A percentile compares a stretch with the other conserved stretches of the same genome.
These are phyloP conservation scores for Synaphobranchus kaupii DNA, from an alignment of 2,797 vertebrate genomes.

Conservation along the genomic window DNA sequence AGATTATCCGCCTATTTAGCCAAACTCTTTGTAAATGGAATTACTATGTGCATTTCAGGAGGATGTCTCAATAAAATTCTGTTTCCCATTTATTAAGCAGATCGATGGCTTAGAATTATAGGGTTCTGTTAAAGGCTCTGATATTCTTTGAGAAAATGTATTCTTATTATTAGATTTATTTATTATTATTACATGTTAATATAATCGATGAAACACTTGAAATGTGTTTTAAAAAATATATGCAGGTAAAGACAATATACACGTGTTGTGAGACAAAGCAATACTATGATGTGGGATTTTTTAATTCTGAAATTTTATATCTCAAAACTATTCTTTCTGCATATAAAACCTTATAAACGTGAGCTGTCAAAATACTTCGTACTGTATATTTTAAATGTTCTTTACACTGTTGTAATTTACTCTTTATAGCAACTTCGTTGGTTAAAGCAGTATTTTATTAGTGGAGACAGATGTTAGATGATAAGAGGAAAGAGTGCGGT, in stretches of 20 bases:
- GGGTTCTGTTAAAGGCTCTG: background rate
- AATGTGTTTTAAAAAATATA: too few relatives aligned
- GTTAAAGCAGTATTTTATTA: background rate
- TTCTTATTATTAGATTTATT: background rate
- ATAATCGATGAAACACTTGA: too few relatives aligned
- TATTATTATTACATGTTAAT: background rate
- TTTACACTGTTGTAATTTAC: background rate
- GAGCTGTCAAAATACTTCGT: background rate
- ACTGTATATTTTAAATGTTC: background rate
- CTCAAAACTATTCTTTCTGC: background rate
- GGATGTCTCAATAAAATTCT: background rate
- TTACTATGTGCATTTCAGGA: background rate
- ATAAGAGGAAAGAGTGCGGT: background rate
- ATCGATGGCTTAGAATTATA: background rate
- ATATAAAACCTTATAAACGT: background rate
- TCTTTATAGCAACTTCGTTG: background rate
- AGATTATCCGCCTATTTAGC: background rate
- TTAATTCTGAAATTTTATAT: background rate
- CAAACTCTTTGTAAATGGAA: background rate
- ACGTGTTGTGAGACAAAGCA: background rate
- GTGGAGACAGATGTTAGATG: background rate
- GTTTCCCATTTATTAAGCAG: background rate
- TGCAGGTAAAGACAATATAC: too few relatives aligned
- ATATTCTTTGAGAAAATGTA: background rate
- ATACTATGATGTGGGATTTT: background rate